A percentile compares a stretch with the other conserved stretches of the same genome.
Evolutionary conservation across 2,113 vertebrate species (phyloP).

Genomic region (Saccopteryx leptura): DNA sequence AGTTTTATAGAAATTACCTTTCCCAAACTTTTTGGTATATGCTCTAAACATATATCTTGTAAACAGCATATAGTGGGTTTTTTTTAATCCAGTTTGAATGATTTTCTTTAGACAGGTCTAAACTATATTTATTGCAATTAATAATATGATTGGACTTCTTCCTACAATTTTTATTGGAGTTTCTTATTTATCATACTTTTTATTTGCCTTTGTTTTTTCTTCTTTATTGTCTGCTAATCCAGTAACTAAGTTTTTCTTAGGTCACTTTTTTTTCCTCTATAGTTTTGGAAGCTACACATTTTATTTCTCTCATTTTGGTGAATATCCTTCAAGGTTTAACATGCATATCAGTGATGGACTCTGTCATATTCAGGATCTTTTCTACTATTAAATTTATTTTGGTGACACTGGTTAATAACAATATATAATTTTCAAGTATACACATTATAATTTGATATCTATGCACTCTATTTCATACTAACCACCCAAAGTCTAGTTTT

Average conservation of each 20-base stretch:
- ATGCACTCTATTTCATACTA: not conserved
- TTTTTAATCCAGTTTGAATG: not conserved
- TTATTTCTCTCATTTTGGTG: conserved; percentile 47
- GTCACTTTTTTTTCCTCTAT: not conserved
- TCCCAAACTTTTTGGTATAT: not conserved
- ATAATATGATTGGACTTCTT: not conserved
- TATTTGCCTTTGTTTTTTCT: not conserved
- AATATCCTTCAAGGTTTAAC: not conserved
- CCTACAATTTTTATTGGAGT: not conserved
- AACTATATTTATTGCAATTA: not conserved
- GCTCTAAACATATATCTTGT: not conserved
- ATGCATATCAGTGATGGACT: not conserved
- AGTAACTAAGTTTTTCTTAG: conserved; percentile 21
- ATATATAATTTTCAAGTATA: not conserved
- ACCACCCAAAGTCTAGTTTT: not conserved
- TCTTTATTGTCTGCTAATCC: not conserved
- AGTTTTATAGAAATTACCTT: not conserved
- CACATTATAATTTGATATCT: not conserved
- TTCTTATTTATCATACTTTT: conserved; percentile 11
- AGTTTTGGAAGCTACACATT: not conserved
- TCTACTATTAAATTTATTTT: not conserved
- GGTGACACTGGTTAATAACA: not conserved
- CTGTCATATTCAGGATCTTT: not conserved
- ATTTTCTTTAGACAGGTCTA: not conserved
- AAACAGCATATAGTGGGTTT: not conserved